Conservation (phyloP, 2,888 invertebrate genomes). For the Apoda limacodes region DNA sequence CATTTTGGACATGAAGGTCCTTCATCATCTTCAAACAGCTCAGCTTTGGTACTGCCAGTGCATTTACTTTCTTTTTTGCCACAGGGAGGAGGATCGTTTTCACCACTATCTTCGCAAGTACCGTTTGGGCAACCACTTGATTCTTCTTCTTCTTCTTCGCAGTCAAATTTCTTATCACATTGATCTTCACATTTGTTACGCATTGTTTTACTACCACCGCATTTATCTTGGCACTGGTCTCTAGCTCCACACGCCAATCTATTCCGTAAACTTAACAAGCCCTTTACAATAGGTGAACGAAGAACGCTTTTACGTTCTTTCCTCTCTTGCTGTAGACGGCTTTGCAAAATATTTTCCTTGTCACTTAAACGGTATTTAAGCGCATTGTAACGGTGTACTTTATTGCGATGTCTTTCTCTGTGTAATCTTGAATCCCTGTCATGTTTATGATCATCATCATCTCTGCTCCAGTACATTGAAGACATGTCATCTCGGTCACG, state of each 20-base stretch:
- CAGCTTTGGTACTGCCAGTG: constrained; percentile 16
- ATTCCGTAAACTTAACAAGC: constrained; percentile 25
- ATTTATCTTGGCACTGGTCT: constrained; percentile 28
- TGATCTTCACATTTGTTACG: constrained; percentile 22
- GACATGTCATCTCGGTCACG: too few relatives aligned
- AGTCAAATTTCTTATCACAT: constrained; percentile 27
- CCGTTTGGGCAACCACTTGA: too few relatives aligned
- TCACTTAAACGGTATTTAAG: constrained; percentile 3
- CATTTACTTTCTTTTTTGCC: too few relatives aligned
- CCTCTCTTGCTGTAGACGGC: too few relatives aligned
- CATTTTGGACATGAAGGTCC: constrained; percentile 13
- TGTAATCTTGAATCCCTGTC: too few relatives aligned
- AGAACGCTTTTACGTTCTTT: constrained; percentile 8
- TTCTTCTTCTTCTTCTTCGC: constrained; percentile 20
- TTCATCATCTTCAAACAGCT: constrained; percentile 1
- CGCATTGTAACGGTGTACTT: too few relatives aligned
- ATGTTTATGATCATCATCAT: too few relatives aligned
- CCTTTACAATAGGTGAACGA: constrained; percentile 28
- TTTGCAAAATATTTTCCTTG: constrained; percentile 2
- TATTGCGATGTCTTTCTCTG: too few relatives aligned
- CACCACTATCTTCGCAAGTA: too few relatives aligned
- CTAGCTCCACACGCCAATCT: constrained; percentile 27
- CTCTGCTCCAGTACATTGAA: too few relatives aligned
- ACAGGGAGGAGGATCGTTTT: too few relatives aligned
- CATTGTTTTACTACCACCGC: constrained; percentile 18